These are phyloP conservation scores for Drosophila infuscata DNA, from an alignment of 2,888 invertebrate species.

Conservation along the genomic window DNA sequence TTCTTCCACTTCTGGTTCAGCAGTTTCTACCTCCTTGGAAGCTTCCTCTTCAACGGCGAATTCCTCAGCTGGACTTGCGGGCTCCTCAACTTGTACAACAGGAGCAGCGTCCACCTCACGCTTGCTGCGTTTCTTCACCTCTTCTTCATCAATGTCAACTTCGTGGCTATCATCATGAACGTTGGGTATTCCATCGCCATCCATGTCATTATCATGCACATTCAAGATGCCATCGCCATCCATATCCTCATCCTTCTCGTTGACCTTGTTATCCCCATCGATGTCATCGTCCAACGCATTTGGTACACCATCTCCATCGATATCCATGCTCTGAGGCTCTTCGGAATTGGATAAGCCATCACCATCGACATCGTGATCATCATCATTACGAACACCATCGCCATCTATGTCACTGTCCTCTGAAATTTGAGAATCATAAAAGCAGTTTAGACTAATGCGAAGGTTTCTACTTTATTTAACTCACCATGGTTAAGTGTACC, in stretches of 20 bases:
- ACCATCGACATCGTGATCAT: constrained; percentile 67
- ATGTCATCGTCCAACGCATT: constrained; percentile 65
- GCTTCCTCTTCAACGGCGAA: constrained; percentile 68
- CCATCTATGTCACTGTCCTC: constrained; percentile 81
- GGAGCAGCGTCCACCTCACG: constrained; percentile 82
- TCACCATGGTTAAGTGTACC: constrained; percentile 65
- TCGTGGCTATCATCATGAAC: constrained; percentile 74
- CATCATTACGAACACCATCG: constrained; percentile 83
- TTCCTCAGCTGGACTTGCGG: constrained; percentile 72
- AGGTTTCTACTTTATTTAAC: constrained; percentile 42
- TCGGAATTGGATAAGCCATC: constrained; percentile 67
- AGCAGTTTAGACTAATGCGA: neutral
- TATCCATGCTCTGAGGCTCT: constrained; percentile 61
- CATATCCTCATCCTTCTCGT: constrained; percentile 83
- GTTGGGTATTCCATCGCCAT: constrained; percentile 71
- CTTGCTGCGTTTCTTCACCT: constrained; percentile 83
- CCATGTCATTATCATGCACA: constrained; percentile 68
- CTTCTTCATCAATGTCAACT: constrained; percentile 63
- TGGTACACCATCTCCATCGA: constrained; percentile 66
- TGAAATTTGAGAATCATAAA: constrained; percentile 70
- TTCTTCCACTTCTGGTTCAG: constrained; percentile 77
- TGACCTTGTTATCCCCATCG: constrained; percentile 83
- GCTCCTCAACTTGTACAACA: constrained; percentile 48
- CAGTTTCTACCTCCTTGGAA: constrained; percentile 63
- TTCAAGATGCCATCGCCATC: constrained; percentile 85